These are phyloP conservation scores for Amphipoea oculea DNA, from an alignment of 2,888 invertebrate species.

Conservation along the genomic window DNA sequence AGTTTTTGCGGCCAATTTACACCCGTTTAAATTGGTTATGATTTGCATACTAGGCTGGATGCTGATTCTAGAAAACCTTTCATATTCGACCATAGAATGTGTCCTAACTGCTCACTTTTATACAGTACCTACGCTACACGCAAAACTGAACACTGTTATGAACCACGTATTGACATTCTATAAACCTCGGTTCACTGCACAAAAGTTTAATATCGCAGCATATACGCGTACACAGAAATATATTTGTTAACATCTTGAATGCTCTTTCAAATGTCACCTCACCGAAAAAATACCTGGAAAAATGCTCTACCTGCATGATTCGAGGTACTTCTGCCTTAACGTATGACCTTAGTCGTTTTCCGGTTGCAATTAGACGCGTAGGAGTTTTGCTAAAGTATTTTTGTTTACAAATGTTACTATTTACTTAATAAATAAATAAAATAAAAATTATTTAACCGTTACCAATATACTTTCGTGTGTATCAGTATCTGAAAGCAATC, in stretches of 20 bases:
- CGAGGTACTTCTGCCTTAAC: background rate
- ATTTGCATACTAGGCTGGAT: background rate
- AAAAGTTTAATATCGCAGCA: conserved; percentile 66
- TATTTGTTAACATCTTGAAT: conserved; percentile 25
- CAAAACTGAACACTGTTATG: conserved; percentile 35
- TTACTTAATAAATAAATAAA: no score
- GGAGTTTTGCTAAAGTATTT: background rate
- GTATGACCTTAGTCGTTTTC: background rate
- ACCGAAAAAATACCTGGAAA: no score
- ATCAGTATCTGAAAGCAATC: background rate
- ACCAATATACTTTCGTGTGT: background rate
- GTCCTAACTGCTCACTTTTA: conserved; percentile 1
- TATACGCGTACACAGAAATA: background rate
- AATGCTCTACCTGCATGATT: background rate
- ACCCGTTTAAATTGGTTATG: background rate
- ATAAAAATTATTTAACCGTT: background rate
- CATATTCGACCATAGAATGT: background rate
- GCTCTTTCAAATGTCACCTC: no score
- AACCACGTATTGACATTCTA: conserved; percentile 56
- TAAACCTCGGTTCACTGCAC: conserved; percentile 66
- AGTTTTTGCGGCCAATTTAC: background rate
- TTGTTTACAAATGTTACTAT: background rate
- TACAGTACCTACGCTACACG: background rate
- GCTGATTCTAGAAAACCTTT: background rate
- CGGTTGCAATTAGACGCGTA: background rate